phyloP scores from a whole-genome alignment of 2,797 vertebrate genomes.

The Sandelia bainsii region DNA sequence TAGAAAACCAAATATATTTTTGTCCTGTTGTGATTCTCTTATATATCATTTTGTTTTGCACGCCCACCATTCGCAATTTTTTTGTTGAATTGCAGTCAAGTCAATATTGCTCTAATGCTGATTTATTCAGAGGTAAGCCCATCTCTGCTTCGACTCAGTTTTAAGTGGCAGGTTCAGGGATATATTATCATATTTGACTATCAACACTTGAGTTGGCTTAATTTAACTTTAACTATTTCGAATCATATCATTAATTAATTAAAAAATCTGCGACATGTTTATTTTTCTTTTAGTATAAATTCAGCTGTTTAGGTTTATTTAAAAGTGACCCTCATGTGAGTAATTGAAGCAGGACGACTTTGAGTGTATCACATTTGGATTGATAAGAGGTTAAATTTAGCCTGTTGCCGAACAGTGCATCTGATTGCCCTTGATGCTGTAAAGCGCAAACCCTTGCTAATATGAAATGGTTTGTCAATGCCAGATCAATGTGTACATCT shows the following conservation, averaged over 20 bases:
- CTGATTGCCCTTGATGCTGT: constrained; percentile 78
- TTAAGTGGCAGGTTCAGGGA: constrained; percentile 39
- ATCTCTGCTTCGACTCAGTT: constrained; percentile 46
- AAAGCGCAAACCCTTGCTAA: constrained; percentile 71
- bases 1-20: constrained; percentile 59
- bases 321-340: constrained; percentile 47
- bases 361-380: constrained; percentile 61
- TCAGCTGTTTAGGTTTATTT: constrained; percentile 26
- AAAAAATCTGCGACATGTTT: neutral
- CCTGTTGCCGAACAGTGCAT: constrained; percentile 54
- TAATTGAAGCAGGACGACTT: constrained; percentile 58
- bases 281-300: neutral
- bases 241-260: constrained; percentile 19
- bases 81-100: constrained; percentile 69
- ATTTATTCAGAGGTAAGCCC: constrained; percentile 71
- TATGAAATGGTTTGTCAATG: constrained; percentile 80
- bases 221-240: constrained; percentile 4
- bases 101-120: constrained; percentile 71
- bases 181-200: constrained; percentile 39
- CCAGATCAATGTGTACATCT: constrained; percentile 80
- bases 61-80: constrained; percentile 15
- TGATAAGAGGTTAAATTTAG: constrained; percentile 75
- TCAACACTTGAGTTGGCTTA: constrained; percentile 1
- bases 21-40: constrained; percentile 62
- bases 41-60: constrained; percentile 64